Conservation (phyloP, 1,140 invertebrate species). For the Ericerus pela region DNA sequence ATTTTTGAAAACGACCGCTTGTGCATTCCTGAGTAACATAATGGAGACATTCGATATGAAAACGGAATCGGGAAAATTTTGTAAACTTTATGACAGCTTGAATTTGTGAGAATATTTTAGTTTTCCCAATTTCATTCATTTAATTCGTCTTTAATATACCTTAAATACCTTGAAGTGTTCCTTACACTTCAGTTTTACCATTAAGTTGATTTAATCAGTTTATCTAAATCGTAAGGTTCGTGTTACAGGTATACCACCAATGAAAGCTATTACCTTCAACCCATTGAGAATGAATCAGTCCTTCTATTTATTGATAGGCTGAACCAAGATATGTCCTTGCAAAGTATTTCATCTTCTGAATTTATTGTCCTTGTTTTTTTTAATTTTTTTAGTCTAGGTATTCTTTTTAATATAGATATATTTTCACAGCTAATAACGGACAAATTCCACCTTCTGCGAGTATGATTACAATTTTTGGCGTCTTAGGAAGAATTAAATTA, state of each 20-base stretch:
- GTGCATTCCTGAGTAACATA: too few relatives aligned
- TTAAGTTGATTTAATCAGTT: neutral
- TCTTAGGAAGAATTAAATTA: constrained; percentile 72
- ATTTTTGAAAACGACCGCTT: too few relatives aligned
- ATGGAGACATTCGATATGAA: neutral
- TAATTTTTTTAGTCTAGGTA: neutral
- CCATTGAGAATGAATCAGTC: constrained; percentile 2
- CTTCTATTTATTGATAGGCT: neutral
- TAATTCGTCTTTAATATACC: too few relatives aligned
- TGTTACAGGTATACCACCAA: neutral
- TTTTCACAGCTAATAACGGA: constrained; percentile 14
- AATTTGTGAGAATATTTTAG: neutral
- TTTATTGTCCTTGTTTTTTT: neutral
- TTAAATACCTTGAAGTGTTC: neutral
- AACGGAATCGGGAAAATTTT: neutral
- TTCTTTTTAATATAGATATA: neutral
- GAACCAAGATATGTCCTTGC: constrained; percentile 1
- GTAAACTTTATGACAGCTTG: neutral
- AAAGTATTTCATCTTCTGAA: neutral
- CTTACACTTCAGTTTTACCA: neutral
- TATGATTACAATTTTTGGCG: constrained; percentile 52
- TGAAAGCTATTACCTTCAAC: neutral
- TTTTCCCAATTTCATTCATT: too few relatives aligned
- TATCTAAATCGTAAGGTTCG: neutral
- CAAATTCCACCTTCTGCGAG: constrained; percentile 11